These are phyloP conservation scores for Drosophila subsilvestris DNA, from an alignment of 2,888 invertebrate genomes.

Conservation along the genomic window DNA sequence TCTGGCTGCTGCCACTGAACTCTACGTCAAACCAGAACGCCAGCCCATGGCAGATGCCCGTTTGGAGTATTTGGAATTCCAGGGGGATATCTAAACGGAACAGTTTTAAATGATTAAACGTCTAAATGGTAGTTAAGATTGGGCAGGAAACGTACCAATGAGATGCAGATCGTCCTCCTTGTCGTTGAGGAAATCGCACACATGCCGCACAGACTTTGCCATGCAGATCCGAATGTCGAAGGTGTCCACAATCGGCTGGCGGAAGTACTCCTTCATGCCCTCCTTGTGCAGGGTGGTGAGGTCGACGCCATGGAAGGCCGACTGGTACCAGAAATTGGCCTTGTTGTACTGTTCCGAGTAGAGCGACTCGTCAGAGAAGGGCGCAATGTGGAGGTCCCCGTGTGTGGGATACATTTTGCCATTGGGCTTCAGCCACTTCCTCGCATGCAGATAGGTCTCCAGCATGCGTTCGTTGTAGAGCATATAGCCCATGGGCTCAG, in stretches of 20 bases:
- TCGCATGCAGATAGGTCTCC: slow-evolving; percentile 98
- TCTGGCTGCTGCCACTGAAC: slow-evolving; percentile 94
- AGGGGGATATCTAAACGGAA: slow-evolving; percentile 91
- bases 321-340: slow-evolving; percentile 99
- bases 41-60: slow-evolving; percentile 97
- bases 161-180: slow-evolving; percentile 96
- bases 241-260: slow-evolving; percentile 99
- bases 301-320: slow-evolving; percentile 99
- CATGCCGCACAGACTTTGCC: slow-evolving; percentile 96
- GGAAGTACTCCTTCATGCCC: slow-evolving; percentile 98
- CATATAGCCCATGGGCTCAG: slow-evolving; percentile 99
- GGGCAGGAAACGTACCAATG: slow-evolving; percentile 87
- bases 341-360: slow-evolving; percentile 99
- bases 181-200: slow-evolving; percentile 96
- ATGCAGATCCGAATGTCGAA: slow-evolving; percentile 99
- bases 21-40: slow-evolving; percentile 99
- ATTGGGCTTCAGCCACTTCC: slow-evolving; percentile 96
- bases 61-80: slow-evolving; percentile 95
- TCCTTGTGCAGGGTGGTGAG: slow-evolving; percentile 95
- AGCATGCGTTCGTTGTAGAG: slow-evolving; percentile 99
- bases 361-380: slow-evolving; percentile 98
- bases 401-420: slow-evolving; percentile 99
- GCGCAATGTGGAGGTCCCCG: slow-evolving; percentile 98
- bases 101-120: no score
- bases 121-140: neutral